Evolutionary conservation across 2,113 vertebrate genomes (phyloP), one percentile per base, ranked within the genome.

Genomic region (Cavia porcellus): DNA sequence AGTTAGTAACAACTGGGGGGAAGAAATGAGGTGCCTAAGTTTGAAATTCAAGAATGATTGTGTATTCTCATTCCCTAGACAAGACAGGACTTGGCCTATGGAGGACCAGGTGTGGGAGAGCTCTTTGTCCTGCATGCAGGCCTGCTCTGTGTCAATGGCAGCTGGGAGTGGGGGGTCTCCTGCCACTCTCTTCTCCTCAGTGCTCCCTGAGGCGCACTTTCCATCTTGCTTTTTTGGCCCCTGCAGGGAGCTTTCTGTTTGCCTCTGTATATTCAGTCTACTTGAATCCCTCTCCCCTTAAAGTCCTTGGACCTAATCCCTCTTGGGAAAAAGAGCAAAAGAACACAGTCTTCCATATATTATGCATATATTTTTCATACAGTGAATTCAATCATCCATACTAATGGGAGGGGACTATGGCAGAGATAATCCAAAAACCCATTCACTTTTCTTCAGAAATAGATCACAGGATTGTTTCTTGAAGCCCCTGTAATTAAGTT

Each of bases 401-500:
- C 61, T 95, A 93, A 97, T 90, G 47, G 90, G 50, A 89, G 64
- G 90, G 61, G 22, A 68, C 42, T 50, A 86, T 97, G 86, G 92
- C 81, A 86, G 90, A 90, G 84, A 95, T 93, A 96, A 97, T 96
- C 85, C 86, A 82, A 70, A 97, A 92, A 92, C 86, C 77, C 70
- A 92, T 94, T 95, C 89, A 47, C 47, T 95, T 92, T 89, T 90
- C 92, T 86, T 96, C 91, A 96, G 90, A 92, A 97, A 88, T 59
- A 89, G 79, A 95, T 95, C 81, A 95, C 61, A n/a, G 38, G 93
- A 95, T 96, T 96, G 64, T 80, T 92, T 97, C 92, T 88, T 90
- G 50, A 84, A 94, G 59, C 7, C 68, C 52, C 92, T 25, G 35
- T 97, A 97, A 98, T 97, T 98, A 98, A 96, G 61, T 97, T 89